Percentiles rank a stretch among this genome's conserved stretches.
phyloP scores from a whole-genome alignment of 2,113 vertebrate species.

The Phalacrocorax brasilianus region DNA sequence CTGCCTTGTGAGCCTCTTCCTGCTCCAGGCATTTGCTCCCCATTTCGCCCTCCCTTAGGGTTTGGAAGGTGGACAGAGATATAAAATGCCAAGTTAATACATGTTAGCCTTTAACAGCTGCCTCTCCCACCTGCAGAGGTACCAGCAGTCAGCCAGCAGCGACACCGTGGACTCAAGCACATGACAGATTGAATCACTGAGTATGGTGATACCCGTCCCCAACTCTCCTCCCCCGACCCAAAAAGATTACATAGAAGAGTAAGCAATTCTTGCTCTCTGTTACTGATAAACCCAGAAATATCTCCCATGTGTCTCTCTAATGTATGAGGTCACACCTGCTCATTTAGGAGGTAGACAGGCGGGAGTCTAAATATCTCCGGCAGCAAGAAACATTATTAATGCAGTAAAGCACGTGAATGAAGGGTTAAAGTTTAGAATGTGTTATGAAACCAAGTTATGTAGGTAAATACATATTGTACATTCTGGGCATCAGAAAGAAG shows the following conservation, averaged over 20 bases:
- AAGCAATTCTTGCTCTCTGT: background rate
- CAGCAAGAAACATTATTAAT: background rate
- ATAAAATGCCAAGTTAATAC: background rate
- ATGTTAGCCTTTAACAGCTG: background rate
- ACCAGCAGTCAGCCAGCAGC: background rate
- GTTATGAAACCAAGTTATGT: background rate
- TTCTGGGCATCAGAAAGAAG: background rate
- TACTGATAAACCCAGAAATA: background rate
- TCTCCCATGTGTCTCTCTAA: background rate
- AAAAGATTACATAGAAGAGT: background rate
- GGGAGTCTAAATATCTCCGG: background rate
- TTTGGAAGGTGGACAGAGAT: background rate
- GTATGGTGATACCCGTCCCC: background rate
- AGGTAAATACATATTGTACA: background rate
- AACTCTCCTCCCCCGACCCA: background rate
- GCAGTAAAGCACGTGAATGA: background rate
- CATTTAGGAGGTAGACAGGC: background rate
- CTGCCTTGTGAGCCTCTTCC: accelerated
- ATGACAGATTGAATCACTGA: background rate
- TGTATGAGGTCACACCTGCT: background rate
- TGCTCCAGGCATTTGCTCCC: background rate
- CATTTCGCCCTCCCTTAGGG: background rate
- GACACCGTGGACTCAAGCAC: background rate
- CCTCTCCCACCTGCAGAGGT: background rate
- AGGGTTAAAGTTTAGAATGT: background rate